phyloP scores from a whole-genome alignment of 2,888 invertebrate genomes.

The Aromia moschata region DNA sequence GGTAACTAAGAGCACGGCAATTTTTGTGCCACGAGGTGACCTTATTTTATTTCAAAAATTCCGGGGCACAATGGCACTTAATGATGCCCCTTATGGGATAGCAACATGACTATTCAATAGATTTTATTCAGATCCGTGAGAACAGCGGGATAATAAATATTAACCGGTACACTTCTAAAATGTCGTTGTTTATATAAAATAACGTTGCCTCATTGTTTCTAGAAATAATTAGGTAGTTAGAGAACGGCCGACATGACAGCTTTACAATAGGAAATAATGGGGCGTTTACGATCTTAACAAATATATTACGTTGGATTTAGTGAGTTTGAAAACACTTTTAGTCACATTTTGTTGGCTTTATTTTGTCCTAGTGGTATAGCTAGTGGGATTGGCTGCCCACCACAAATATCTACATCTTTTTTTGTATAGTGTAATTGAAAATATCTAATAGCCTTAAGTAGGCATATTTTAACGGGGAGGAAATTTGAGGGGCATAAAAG shows the following conservation, averaged over 20 bases:
- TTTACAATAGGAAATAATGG: no score
- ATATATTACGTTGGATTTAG: no score
- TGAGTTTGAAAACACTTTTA: no score
- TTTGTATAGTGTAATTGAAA: no score
- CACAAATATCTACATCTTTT: no score
- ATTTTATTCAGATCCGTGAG: constrained; percentile 37
- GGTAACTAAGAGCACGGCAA: constrained; percentile 1
- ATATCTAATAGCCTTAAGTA: no score
- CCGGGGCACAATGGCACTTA: constrained; percentile 26
- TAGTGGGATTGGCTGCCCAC: no score
- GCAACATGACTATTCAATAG: constrained; percentile 34
- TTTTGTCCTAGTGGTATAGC: no score
- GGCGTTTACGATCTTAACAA: no score
- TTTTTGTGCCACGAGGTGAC: constrained; percentile 7
- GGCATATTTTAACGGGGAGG: no score
- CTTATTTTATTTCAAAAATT: constrained; percentile 25
- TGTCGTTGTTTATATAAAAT: constrained; percentile 19
- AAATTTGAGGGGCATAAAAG: no score
- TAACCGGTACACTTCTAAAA: constrained; percentile 22
- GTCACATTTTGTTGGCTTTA: no score
- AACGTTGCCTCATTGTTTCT: constrained; percentile 28
- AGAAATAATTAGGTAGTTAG: constrained; percentile 17
- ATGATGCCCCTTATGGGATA: constrained; percentile 35
- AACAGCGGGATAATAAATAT: constrained; percentile 34
- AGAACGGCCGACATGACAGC: constrained; percentile 1